Percentiles rank a stretch among this genome's conserved stretches.
Conservation (phyloP, 2,113 vertebrate genomes). For the Peucedramus taeniatus region DNA sequence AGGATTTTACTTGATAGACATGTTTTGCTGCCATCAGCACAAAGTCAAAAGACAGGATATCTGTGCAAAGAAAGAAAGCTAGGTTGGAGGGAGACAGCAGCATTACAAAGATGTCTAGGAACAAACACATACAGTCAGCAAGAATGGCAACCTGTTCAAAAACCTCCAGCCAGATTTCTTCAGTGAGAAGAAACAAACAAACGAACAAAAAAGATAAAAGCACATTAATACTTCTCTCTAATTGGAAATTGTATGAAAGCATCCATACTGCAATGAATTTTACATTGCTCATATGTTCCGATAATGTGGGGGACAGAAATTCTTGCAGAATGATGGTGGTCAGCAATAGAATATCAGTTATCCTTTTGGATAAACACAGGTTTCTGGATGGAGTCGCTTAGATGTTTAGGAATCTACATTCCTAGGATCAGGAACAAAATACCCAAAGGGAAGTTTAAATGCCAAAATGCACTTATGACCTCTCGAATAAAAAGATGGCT, state of each 20-base stretch:
- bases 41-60: not conserved
- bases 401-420: not conserved
- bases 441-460: not conserved
- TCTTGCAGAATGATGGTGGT: not conserved
- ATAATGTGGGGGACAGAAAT: not conserved
- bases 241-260: not conserved
- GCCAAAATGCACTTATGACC: not conserved
- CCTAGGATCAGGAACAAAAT: not conserved
- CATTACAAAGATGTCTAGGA: not conserved
- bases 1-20: not conserved
- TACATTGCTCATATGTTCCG: not conserved
- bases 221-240: not conserved
- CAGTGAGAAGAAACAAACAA: not conserved
- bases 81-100: not conserved
- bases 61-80: not conserved
- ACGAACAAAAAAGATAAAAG: not conserved
- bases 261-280: not conserved
- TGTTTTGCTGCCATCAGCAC: not conserved
- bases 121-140: not conserved
- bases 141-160: not conserved
- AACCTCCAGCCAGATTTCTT: not conserved
- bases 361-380: not conserved
- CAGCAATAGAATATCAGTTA: not conserved
- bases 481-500: not conserved
- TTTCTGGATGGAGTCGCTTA: not conserved